These are phyloP conservation scores for Temnothorax longispinosus DNA, from an alignment of 1,140 invertebrate genomes.

Conservation along the genomic window DNA sequence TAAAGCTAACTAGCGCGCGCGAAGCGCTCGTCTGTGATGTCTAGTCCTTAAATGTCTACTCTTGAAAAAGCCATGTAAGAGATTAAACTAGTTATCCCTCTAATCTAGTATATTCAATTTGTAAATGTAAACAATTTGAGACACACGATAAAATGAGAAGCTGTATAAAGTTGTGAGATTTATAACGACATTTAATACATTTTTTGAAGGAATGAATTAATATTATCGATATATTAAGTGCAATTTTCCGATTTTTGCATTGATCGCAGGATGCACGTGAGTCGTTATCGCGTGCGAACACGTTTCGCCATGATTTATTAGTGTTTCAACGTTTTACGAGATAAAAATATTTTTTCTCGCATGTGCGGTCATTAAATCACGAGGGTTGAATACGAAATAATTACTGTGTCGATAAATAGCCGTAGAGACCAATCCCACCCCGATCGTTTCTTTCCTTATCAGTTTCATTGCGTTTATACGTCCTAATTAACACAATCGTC, in stretches of 20 bases:
- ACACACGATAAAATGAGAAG: background rate
- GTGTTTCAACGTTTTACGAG: background rate
- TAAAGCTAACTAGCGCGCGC: too few relatives aligned
- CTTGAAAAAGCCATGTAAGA: too few relatives aligned
- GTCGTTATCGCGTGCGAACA: background rate
- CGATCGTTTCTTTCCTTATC: background rate
- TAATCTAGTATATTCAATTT: background rate
- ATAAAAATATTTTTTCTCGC: conserved; percentile 3
- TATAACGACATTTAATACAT: background rate
- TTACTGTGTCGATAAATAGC: background rate
- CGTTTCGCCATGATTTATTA: conserved; percentile 5
- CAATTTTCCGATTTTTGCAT: background rate
- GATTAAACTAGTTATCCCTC: too few relatives aligned
- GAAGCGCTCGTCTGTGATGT: too few relatives aligned
- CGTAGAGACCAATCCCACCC: background rate
- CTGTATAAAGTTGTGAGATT: background rate
- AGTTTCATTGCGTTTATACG: conserved; percentile 15
- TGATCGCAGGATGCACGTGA: background rate
- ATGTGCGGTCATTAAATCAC: background rate
- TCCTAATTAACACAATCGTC: background rate
- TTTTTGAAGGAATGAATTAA: too few relatives aligned
- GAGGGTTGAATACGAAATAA: conserved; percentile 12
- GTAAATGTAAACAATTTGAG: background rate
- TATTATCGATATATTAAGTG: too few relatives aligned
- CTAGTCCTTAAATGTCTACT: too few relatives aligned